Conservation (phyloP, 2,113 vertebrate genomes). For the Circaetus cinerascens region DNA sequence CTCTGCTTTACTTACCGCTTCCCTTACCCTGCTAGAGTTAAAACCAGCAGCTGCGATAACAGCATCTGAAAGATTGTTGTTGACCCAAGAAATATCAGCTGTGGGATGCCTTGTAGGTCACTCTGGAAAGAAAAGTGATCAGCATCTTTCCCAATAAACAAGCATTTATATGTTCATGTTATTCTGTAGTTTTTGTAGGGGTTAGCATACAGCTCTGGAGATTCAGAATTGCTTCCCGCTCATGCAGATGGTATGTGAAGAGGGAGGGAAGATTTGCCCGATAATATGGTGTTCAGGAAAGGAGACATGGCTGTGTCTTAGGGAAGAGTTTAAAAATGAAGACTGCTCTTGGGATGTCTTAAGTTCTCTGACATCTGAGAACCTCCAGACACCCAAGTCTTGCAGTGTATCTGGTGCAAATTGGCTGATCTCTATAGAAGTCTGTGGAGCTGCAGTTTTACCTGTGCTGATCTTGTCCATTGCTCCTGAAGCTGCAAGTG, state of each 20-base stretch:
- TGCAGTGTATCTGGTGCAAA: neutral
- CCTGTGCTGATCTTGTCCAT: neutral
- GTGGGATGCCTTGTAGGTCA: neutral
- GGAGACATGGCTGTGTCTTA: fast-evolving
- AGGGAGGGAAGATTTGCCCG: neutral
- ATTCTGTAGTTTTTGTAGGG: neutral
- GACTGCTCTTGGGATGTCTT: neutral
- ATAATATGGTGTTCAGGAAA: fast-evolving
- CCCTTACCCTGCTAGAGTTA: neutral
- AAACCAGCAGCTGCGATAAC: neutral
- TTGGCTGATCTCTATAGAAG: neutral
- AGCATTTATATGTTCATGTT: neutral
- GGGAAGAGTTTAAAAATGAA: neutral
- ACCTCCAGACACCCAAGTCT: neutral
- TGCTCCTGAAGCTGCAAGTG: neutral
- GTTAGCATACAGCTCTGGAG: neutral
- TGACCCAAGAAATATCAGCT: neutral
- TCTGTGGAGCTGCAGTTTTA: neutral
- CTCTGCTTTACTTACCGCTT: neutral
- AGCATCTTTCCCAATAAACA: neutral
- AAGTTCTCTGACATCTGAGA: neutral
- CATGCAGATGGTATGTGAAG: fast-evolving
- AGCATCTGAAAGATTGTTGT: neutral
- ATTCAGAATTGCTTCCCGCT: neutral
- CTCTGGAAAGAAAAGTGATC: neutral